phyloP scores from a whole-genome alignment of 2,888 invertebrate genomes.

The Odontocolon sp. region DNA sequence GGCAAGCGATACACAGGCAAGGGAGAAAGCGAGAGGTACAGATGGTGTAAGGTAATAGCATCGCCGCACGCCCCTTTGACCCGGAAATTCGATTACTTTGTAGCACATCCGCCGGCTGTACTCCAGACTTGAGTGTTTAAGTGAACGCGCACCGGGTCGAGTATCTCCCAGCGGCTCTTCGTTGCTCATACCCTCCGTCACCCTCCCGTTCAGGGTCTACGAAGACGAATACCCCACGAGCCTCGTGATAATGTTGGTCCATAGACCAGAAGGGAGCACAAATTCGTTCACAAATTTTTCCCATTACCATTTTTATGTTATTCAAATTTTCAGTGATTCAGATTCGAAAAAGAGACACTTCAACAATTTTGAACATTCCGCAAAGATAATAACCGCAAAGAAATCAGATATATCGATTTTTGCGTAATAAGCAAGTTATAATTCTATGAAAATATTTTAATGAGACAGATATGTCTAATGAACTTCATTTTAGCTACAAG shows the following conservation, averaged over 20 bases:
- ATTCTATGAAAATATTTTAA: no score
- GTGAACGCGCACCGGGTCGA: conserved; percentile 53
- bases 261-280: neutral
- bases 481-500: no score
- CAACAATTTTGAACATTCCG: neutral
- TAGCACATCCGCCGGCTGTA: conserved; percentile 66
- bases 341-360: neutral
- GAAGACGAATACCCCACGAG: conserved; percentile 9
- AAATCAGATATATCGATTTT: no score
- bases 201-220: conserved; percentile 30
- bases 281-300: neutral
- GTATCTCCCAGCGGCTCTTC: conserved; percentile 48
- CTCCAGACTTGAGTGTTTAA: conserved; percentile 59
- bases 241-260: conserved; percentile 11
- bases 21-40: conserved; percentile 25
- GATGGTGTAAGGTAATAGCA: conserved; percentile 71
- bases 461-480: no score
- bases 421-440: no score
- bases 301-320: neutral
- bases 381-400: no score
- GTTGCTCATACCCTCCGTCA: no score
- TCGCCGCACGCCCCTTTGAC: conserved; percentile 74
- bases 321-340: neutral
- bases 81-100: conserved; percentile 76
- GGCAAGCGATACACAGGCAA: conserved; percentile 20